Conservation (phyloP, 2,797 vertebrate genomes). For the Ispidina picta region DNA sequence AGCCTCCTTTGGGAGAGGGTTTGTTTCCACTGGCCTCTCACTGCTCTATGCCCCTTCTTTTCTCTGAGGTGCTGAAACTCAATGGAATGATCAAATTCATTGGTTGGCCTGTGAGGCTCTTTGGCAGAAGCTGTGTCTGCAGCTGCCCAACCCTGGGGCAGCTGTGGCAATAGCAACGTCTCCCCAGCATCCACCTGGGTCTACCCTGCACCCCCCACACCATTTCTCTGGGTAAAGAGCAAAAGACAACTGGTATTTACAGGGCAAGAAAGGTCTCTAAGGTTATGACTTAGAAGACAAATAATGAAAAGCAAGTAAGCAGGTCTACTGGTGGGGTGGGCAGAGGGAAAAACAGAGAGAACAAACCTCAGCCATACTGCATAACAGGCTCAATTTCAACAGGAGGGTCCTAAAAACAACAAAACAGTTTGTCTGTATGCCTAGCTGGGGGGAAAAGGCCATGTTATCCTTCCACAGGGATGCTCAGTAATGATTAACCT, state of each 20-base stretch:
- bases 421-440: accelerated
- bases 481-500: background rate
- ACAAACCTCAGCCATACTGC: accelerated
- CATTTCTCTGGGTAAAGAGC: background rate
- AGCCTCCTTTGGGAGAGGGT: background rate
- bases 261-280: background rate
- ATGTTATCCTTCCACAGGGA: accelerated
- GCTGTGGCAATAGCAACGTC: background rate
- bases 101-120: accelerated
- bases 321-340: background rate
- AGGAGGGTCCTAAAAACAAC: background rate
- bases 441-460: background rate
- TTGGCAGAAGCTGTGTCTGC: background rate
- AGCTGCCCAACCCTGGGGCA: accelerated
- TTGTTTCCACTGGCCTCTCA: background rate
- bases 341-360: background rate
- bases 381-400: background rate
- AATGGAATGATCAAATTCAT: accelerated
- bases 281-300: background rate
- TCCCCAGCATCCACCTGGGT: background rate
- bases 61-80: background rate
- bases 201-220: accelerated
- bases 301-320: background rate
- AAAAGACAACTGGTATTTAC: background rate
- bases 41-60: background rate